Conservation (phyloP, 1,140 invertebrate genomes). For the Micrasema minimum region DNA sequence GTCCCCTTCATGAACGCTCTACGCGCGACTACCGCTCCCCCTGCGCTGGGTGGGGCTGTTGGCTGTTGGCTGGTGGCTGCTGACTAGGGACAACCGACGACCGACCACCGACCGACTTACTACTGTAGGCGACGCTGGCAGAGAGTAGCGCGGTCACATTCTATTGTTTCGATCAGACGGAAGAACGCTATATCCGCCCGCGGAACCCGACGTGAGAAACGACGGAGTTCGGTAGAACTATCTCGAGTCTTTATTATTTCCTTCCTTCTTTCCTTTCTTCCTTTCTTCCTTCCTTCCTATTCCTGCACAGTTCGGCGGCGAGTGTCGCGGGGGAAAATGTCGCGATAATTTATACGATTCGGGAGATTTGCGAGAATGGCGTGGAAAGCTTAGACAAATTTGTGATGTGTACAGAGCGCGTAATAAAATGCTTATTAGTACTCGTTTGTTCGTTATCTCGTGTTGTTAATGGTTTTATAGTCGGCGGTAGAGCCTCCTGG, state of each 20-base stretch:
- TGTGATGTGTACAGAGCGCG: constrained; percentile 29
- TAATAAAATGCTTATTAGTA: constrained; percentile 48
- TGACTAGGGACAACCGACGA: not conserved
- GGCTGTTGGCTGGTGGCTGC: not conserved
- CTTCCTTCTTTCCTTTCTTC: too few species aligned
- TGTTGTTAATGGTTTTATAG: constrained; percentile 46
- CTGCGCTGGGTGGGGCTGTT: not conserved
- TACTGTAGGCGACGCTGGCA: not conserved
- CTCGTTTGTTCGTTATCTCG: constrained; percentile 36
- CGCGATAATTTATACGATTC: constrained; percentile 17
- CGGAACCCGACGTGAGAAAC: not conserved
- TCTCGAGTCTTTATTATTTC: too few species aligned
- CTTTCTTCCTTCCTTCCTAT: not conserved
- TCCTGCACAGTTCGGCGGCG: not conserved
- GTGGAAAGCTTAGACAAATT: constrained; percentile 34
- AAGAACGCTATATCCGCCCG: not conserved
- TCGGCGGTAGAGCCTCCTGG: constrained; percentile 18
- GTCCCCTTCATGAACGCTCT: constrained; percentile 47
- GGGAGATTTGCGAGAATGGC: constrained; percentile 6
- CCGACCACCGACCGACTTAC: constrained; percentile 10
- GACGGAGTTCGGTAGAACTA: too few species aligned
- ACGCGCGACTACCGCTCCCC: not conserved
- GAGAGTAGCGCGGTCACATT: constrained; percentile 25
- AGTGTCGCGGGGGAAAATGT: not conserved
- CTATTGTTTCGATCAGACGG: not conserved